Percentiles rank a stretch among this genome's conserved stretches.
phyloP scores from a whole-genome alignment of 2,888 invertebrate species.

The Caprella mutica region DNA sequence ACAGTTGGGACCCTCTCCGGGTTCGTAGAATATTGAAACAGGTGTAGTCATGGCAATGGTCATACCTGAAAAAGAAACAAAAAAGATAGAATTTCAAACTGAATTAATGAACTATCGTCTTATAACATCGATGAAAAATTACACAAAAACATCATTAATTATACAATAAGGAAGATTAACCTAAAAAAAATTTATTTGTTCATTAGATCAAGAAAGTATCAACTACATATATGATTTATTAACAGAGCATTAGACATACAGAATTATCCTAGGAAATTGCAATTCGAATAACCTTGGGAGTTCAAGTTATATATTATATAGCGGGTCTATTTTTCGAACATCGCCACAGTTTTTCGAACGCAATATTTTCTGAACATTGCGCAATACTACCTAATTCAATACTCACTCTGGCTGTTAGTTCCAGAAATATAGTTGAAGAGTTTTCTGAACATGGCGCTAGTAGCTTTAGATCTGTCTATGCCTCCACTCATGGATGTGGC shows the following conservation, averaged over 20 bases:
- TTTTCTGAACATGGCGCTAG: conserved; percentile 34
- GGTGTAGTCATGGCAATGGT: conserved; percentile 37
- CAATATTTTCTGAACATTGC: too few relatives aligned
- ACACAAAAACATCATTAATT: background rate
- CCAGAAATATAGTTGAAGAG: conserved; percentile 37
- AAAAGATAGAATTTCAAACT: background rate
- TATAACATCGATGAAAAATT: background rate
- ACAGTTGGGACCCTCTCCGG: conserved; percentile 33
- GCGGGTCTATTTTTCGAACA: too few relatives aligned
- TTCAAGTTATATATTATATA: too few relatives aligned
- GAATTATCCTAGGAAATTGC: too few relatives aligned
- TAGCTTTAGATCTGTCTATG: conserved; percentile 28
- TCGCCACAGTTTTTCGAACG: too few relatives aligned
- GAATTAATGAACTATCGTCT: background rate
- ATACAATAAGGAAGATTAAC: too few relatives aligned
- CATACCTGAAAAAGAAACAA: conserved; percentile 22
- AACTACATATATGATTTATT: too few relatives aligned
- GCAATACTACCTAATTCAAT: too few relatives aligned
- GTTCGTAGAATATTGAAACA: conserved; percentile 34
- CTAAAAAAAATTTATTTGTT: too few relatives aligned
- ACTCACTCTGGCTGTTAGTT: conserved; percentile 35
- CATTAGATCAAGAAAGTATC: too few relatives aligned
- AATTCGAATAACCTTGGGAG: too few relatives aligned
- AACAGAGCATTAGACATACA: too few relatives aligned
- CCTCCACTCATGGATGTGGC: conserved; percentile 32